Evolutionary conservation across 2,113 vertebrate genomes (phyloP), one percentile per base, ranked within the genome.

Genomic region (Gymnarchus niloticus): DNA sequence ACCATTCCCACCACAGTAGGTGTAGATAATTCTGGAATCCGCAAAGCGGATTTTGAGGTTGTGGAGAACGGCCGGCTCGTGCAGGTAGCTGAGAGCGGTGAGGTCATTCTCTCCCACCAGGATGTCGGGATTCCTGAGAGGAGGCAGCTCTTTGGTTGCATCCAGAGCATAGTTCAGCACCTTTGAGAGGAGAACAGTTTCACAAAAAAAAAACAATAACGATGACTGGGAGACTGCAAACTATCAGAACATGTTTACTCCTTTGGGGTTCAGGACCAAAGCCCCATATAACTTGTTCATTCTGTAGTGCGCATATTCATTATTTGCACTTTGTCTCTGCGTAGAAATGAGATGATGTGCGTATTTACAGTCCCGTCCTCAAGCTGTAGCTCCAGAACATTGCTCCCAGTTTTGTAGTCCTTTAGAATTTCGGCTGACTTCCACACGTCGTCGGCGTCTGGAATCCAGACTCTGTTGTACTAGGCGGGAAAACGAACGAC

Each of bases 91-190:
- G 89, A 99, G 98, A 0, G 98, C 97, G 0, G 98, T 99, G 91
- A 99, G 97, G 90, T 99, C 98, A 25, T 99, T 99, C 94, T 99
- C 98, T 23, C 98, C 98, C 86, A 99, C 98, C 4, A 99, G 95
- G 86, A 99, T 97, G 91, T 99, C 98, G 0, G 98, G 98, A 87
- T 99, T 99, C 85, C 98, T 93, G 0, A 99, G 95, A 0, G 96
- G 97, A 14, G 97, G 98, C 86, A 99, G 93, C 44, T 91, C 89
- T 37, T 89, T 90, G 23, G 87, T 90, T 0, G 94, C 90, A 88
- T 96, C 95, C n/a, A 98, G 85, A 0, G 95, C 87, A 86, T 96
- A 95, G 28, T 87, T 88, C 88, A 95, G 87, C 37, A 96, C 96
- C 98, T 99, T 2, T 81, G 51, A 78, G 69, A 37, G 89, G 44